Conservation (phyloP, 2,797 vertebrate genomes). For the Rallus crepitans region DNA sequence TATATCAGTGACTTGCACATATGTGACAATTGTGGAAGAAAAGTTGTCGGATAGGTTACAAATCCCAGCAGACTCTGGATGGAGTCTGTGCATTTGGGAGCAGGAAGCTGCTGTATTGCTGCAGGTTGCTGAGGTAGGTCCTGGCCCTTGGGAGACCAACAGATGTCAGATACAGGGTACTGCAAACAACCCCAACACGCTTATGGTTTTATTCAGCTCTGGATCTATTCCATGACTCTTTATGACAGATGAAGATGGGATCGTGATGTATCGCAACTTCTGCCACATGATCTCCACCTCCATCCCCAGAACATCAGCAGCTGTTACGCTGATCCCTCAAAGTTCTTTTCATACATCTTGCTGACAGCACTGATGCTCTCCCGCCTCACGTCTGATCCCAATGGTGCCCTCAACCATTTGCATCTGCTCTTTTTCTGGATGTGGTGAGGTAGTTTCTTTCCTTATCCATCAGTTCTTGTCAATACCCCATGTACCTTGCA, state of each 20-base stretch:
- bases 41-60: not conserved
- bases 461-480: not conserved
- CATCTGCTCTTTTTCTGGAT: not conserved
- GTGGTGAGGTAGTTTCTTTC: not conserved
- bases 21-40: not conserved
- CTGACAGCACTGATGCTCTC: not conserved
- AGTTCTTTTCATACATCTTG: not conserved
- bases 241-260: conserved; percentile 8
- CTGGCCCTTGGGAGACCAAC: not conserved
- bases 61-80: not conserved
- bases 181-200: not conserved
- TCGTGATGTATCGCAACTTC: not conserved
- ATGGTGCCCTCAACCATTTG: not conserved
- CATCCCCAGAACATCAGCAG: not conserved
- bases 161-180: not conserved
- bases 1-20: not conserved
- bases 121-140: not conserved
- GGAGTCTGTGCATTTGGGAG: not conserved
- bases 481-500: not conserved
- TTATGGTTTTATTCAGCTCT: conserved; percentile 5
- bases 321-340: not conserved
- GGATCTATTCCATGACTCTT: not conserved
- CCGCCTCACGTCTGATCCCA: not conserved
- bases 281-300: not conserved
- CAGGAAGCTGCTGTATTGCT: not conserved